Percentiles rank a stretch among this genome's conserved stretches.
These are phyloP conservation scores for Phytoseiulus persimilis DNA, from an alignment of 2,888 invertebrate species.

Conservation along the genomic window DNA sequence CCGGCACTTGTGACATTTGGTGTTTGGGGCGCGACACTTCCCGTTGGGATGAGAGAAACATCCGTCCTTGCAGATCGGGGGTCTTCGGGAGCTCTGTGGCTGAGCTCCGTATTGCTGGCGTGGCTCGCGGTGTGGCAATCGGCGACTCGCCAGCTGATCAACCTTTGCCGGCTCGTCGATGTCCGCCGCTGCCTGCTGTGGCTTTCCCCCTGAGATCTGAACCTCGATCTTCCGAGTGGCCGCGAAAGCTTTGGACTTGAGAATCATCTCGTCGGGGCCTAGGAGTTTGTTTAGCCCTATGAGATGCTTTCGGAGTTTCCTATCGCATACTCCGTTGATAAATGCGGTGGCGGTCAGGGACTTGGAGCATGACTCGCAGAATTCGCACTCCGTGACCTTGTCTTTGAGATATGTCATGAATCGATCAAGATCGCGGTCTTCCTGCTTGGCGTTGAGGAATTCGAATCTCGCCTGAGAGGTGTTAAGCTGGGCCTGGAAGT, in stretches of 20 bases:
- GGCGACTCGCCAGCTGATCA: background rate
- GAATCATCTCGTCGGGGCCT: background rate
- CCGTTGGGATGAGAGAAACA: background rate
- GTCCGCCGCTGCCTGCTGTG: background rate
- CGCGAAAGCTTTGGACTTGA: background rate
- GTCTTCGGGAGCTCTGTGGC: background rate
- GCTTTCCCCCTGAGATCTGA: background rate
- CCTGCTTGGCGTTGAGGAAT: background rate
- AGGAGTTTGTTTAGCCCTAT: background rate
- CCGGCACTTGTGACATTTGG: background rate
- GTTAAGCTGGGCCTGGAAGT: background rate
- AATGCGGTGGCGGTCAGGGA: background rate
- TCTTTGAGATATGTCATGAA: background rate
- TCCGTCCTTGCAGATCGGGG: background rate
- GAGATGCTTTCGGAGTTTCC: background rate
- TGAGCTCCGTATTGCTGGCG: background rate
- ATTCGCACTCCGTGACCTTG: background rate
- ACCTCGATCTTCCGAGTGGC: background rate
- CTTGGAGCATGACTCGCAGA: background rate
- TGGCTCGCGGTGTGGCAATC: background rate
- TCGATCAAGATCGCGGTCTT: background rate
- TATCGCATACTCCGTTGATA: background rate
- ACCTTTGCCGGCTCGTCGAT: background rate
- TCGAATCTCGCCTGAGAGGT: background rate
- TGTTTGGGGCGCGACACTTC: background rate